These are phyloP conservation scores for Sarcophaga bullata DNA, from an alignment of 1,140 invertebrate species.

Conservation along the genomic window DNA sequence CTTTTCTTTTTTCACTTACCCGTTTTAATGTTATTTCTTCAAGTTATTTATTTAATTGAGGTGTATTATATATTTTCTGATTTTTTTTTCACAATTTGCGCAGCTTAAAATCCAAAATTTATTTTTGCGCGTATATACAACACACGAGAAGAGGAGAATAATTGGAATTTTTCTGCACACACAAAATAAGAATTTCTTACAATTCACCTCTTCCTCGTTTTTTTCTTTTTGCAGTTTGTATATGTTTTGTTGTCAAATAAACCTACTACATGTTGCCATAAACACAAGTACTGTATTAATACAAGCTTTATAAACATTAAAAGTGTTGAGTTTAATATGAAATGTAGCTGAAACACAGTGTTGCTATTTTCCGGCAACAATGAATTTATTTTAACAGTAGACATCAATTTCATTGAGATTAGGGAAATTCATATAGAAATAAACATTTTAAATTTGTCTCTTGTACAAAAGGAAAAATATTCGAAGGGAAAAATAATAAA, in stretches of 20 bases:
- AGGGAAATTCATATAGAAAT: too few species aligned
- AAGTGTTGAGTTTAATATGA: not conserved
- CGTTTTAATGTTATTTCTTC: not conserved
- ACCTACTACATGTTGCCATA: not conserved
- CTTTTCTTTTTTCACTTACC: conserved; percentile 16
- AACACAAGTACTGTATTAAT: not conserved
- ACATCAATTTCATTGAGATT: not conserved
- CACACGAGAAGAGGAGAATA: conserved; percentile 18
- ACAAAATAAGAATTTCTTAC: conserved; percentile 15
- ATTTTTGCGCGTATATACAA: conserved; percentile 29
- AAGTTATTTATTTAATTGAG: conserved; percentile 19
- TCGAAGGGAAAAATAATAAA: too few species aligned
- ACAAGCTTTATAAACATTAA: not conserved
- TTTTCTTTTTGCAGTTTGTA: not conserved
- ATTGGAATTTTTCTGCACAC: conserved; percentile 19
- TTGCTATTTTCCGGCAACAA: not conserved
- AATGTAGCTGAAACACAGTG: conserved; percentile 9
- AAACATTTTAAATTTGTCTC: too few species aligned
- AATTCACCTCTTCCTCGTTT: conserved; percentile 7
- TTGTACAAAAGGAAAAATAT: too few species aligned
- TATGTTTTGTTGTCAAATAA: too few species aligned
- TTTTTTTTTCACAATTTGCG: conserved; percentile 8
- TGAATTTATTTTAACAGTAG: not conserved
- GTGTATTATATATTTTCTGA: not conserved
- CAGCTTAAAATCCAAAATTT: conserved; percentile 39